Evolutionary conservation across 1,140 invertebrate genomes (phyloP), one percentile per base, ranked within the genome.

Genomic region (Ceratina australensis): DNA sequence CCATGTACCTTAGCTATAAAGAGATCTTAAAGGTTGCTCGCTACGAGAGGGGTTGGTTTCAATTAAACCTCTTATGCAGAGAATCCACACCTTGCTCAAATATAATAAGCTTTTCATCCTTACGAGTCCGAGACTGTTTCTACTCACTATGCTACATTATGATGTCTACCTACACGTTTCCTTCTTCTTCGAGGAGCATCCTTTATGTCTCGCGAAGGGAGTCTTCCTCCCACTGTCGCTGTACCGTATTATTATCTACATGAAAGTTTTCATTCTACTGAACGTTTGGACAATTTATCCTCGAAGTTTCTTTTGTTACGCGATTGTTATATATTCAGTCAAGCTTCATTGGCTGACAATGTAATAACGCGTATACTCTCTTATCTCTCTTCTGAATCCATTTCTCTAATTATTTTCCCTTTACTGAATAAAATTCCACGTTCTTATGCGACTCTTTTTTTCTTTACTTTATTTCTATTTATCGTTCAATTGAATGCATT

Each of bases 1-100:
- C 82, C 76, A 68, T 76, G 63, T 78, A 71, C 26, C 64, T 73
- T 5, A 77, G 75, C 68, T 81, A 80, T 83, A 78, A 82, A 67
- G 74, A 78, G 87, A 80, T 81, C 86, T 84, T 84, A 83, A 85
- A 88, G 86, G 84, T 82, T 77, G 83, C 20, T 72, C n/a, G 83
- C 33, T 54, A n/a, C 54, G 67, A 67, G 72, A 83, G 79, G 85
- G 81, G 84, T 81, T 79, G 84, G 61, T 82, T 90, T 89, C 88
- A 89, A 90, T 90, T 90, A 91, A 88, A 89, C 80, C 87, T 88
- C 86, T 89, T 89, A 87, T 84, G 67, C 57, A 52, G 61, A 84
- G 82, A 86, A 81, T 81, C 87, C 89, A 86, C 90, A 82, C 88
- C 88, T 85, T 88, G 78, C 80, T 88, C 88, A 90, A 91, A 91